Conservation (phyloP, 2,113 vertebrate genomes). For the Elephas maximus region DNA sequence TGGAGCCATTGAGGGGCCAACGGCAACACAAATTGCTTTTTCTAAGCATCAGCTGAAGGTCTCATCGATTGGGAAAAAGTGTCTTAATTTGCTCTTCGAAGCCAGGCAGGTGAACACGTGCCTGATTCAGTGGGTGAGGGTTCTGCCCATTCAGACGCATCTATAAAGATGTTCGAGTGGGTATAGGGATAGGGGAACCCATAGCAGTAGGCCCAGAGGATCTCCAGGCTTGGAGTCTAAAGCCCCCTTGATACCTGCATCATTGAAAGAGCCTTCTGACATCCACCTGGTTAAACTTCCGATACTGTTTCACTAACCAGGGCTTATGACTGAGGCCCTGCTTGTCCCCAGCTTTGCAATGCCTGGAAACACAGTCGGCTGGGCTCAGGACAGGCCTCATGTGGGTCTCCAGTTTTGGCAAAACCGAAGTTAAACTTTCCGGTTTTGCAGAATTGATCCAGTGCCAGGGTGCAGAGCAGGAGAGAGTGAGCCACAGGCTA, state of each 20-base stretch:
- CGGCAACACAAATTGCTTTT: neutral
- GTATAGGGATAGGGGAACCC: neutral
- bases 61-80: constrained; percentile 74
- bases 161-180: constrained; percentile 53
- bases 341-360: neutral
- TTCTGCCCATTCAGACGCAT: neutral
- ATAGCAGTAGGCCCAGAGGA: neutral
- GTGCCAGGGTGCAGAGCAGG: neutral
- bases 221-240: neutral
- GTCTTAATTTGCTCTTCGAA: constrained; percentile 72
- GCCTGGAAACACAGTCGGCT: neutral
- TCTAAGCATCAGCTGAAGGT: constrained; percentile 73
- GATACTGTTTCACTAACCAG: accelerated
- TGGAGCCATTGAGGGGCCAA: accelerated
- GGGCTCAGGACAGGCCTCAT: neutral
- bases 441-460: neutral
- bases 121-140: neutral
- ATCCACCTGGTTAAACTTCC: too few species aligned
- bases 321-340: neutral
- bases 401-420: neutral
- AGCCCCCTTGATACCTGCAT: neutral
- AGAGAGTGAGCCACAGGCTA: too few species aligned
- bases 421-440: neutral
- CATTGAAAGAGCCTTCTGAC: neutral
- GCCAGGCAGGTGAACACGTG: constrained; percentile 14